phyloP scores from a whole-genome alignment of 2,888 invertebrate genomes.

The Amphipoea lucens region DNA sequence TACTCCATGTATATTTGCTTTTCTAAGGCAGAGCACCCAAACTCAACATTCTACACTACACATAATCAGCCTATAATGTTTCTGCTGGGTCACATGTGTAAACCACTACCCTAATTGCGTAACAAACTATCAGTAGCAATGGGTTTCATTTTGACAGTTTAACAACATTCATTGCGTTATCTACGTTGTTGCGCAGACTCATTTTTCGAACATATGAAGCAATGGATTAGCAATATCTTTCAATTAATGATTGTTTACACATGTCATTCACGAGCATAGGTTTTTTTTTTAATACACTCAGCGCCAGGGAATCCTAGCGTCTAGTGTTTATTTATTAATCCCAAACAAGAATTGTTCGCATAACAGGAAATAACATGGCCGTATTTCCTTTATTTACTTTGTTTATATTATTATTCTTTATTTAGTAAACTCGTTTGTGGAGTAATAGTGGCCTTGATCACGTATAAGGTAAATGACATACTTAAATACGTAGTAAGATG shows the following conservation, averaged over 20 bases:
- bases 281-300: constrained; percentile 1
- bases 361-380: constrained; percentile 20
- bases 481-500: neutral
- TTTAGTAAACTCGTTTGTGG: neutral
- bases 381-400: constrained; percentile 34
- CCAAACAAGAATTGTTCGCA: constrained; percentile 17
- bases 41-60: too few species aligned
- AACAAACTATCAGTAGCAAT: too few species aligned
- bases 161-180: too few species aligned
- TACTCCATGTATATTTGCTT: neutral
- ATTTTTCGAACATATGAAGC: too few species aligned
- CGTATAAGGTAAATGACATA: constrained; percentile 42
- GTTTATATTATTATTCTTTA: constrained; percentile 14
- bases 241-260: too few species aligned
- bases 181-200: too few species aligned
- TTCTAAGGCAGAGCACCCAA: neutral
- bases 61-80: too few species aligned
- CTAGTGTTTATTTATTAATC: constrained; percentile 24
- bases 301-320: constrained; percentile 46
- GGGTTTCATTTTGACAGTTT: too few species aligned
- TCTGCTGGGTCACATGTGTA: too few species aligned
- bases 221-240: too few species aligned
- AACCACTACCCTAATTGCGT: too few species aligned
- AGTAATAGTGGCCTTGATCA: constrained; percentile 52
- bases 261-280: too few species aligned